Base-by-base conservation (phyloP, 2,113 vertebrate species). In the Podilymbus podiceps region DNA sequence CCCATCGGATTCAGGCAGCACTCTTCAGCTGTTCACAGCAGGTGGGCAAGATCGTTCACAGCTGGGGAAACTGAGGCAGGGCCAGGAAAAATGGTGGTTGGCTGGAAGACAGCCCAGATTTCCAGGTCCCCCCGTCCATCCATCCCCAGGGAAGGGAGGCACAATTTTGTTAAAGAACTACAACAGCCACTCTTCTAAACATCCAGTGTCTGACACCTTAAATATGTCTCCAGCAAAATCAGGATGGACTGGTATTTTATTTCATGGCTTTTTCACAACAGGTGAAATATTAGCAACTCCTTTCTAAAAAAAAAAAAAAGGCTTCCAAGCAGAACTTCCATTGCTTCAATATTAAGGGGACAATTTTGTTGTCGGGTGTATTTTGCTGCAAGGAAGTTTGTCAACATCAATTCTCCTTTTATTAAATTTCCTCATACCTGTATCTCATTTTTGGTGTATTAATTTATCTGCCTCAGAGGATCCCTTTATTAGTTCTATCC, bases 101-200 rank as follows among this genome's bases (percentile, higher is more conserved):
- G 50, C 38, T 31, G 47, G 28, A 42, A 21, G 33, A 47, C 14
- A 78, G 46, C 25, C 28, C 19, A 38, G 67, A 60, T 49, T 47
- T 62, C 38, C 40, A 31, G 38, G 6, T 55, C 9, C 22, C 24
- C 8, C 38, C 62, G 42, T 28, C 62, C n/a, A 12, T 11, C 56
- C 8, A 0, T 63, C 31, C 73, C 58, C 49, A 11, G 0, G 2
- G 13, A 2, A 8, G 24, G 31, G 50, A 56, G 33, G 21, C 4
- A 42, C 9, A 14, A 9, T 60, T 90, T 52, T 53, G 60, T 40
- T 63, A 12, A 66, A 75, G 40, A 33, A 23, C 53, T 63, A 4
- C 17, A 42, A 20, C 53, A 31, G 16, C 25, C 38, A 6, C 14
- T 53, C 24, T 27, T 40, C 42, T 30, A 13, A 35, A 87, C 67